These are phyloP conservation scores for Melanostigma gelatinosum DNA, from an alignment of 2,113 vertebrate genomes.

Conservation along the genomic window DNA sequence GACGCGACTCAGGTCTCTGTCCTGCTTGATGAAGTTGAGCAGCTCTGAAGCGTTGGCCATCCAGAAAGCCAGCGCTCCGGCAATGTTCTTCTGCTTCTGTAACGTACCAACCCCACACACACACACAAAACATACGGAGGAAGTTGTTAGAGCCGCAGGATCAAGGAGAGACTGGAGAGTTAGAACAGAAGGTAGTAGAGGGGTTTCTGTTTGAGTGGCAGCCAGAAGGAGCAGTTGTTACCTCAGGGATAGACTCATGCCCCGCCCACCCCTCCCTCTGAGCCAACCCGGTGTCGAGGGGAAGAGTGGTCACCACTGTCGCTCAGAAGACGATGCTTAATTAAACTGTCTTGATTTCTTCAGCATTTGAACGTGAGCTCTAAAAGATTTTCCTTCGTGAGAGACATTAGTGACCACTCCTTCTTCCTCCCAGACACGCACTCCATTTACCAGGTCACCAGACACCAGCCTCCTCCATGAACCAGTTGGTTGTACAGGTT, in stretches of 20 bases:
- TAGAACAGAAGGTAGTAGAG: slow-evolving; percentile 26
- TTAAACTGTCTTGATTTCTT: background rate
- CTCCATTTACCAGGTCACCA: slow-evolving; percentile 74
- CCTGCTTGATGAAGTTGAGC: slow-evolving; percentile 98
- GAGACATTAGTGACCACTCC: slow-evolving; percentile 70
- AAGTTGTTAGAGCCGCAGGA: slow-evolving; percentile 42
- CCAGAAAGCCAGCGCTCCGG: slow-evolving; percentile 98
- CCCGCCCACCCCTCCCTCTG: slow-evolving; percentile 72
- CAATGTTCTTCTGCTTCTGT: slow-evolving; percentile 99
- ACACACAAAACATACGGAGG: slow-evolving; percentile 21
- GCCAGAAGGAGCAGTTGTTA: slow-evolving; percentile 84
- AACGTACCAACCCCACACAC: slow-evolving; percentile 55
- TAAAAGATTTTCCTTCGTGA: background rate
- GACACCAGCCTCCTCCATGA: slow-evolving; percentile 72
- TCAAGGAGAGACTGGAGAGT: background rate
- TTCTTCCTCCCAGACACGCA: slow-evolving; percentile 8
- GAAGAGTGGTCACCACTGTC: slow-evolving; percentile 52
- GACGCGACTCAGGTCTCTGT: slow-evolving; percentile 93
- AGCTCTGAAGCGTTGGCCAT: slow-evolving; percentile 99
- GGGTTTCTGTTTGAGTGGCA: slow-evolving; percentile 77
- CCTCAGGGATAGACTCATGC: slow-evolving; percentile 90
- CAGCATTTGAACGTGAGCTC: background rate
- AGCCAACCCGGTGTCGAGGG: slow-evolving; percentile 70
- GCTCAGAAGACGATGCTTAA: background rate
- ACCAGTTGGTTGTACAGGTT: background rate